Conservation (phyloP, 2,113 vertebrate species). For the Lanius collurio region DNA sequence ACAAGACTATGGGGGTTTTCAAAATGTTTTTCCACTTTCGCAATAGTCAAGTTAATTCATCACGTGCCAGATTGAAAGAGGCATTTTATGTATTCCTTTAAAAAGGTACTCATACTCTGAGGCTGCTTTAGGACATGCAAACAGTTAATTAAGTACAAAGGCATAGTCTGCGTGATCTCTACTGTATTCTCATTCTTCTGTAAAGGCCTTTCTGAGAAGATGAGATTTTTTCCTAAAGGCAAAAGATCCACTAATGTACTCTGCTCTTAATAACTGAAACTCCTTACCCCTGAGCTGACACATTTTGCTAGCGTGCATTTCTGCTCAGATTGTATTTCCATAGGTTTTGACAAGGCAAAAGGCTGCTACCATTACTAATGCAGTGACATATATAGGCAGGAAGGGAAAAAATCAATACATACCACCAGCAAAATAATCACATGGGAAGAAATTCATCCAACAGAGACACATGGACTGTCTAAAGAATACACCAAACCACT, state of each 20-base stretch:
- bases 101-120: slow-evolving; percentile 37
- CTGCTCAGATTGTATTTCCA: background rate
- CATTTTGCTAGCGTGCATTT: background rate
- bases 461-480: background rate
- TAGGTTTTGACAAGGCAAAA: background rate
- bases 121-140: slow-evolving; percentile 35
- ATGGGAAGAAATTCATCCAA: background rate
- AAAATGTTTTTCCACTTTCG: slow-evolving; percentile 61
- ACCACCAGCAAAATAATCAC: background rate
- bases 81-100: slow-evolving; percentile 55
- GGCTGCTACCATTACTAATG: background rate
- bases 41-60: slow-evolving; percentile 51
- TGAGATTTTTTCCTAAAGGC: background rate
- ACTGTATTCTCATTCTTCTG: background rate
- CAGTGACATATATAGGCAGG: background rate
- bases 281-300: background rate
- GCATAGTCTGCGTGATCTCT: background rate
- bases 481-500: background rate
- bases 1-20: slow-evolving; percentile 50
- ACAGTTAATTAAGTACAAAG: slow-evolving; percentile 44
- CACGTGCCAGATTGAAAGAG: slow-evolving; percentile 42
- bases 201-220: background rate
- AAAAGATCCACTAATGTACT: background rate
- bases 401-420: background rate
- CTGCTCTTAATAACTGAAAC: slow-evolving; percentile 4